phyloP scores from a whole-genome alignment of 1,140 invertebrate genomes.

The Aphelenchoides avenae region DNA sequence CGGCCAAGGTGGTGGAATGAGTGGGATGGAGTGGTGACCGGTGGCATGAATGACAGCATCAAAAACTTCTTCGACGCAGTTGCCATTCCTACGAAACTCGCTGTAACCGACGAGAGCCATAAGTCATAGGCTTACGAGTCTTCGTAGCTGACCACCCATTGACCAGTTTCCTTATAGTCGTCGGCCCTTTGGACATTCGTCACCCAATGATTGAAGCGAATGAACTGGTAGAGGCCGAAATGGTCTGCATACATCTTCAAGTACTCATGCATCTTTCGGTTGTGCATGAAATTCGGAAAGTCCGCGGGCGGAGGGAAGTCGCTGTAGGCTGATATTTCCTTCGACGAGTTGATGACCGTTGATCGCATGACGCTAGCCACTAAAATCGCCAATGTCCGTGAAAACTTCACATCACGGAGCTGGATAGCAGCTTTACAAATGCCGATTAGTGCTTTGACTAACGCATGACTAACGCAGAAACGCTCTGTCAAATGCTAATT shows the following conservation, averaged over 20 bases:
- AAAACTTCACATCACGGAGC: conserved; percentile 13
- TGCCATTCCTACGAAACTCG: background rate
- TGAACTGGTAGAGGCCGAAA: conserved; percentile 57
- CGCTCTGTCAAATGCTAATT: too few species aligned
- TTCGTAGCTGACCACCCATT: conserved; percentile 50
- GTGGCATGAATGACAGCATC: conserved; percentile 58
- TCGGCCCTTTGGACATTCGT: conserved; percentile 21
- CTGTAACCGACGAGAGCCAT: too few species aligned
- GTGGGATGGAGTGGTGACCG: conserved; percentile 59
- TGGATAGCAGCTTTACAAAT: too few species aligned
- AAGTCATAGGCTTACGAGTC: conserved; percentile 3
- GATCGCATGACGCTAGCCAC: conserved; percentile 60
- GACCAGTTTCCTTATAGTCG: conserved; percentile 39
- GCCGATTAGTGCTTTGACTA: too few species aligned
- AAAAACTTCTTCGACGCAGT: conserved; percentile 52
- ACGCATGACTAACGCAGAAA: too few species aligned
- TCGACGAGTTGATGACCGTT: conserved; percentile 63
- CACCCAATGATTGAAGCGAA: conserved; percentile 57
- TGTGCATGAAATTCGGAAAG: conserved; percentile 62
- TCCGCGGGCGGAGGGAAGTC: conserved; percentile 63
- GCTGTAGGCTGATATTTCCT: conserved; percentile 58
- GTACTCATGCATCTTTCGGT: conserved; percentile 60
- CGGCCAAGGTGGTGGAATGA: conserved; percentile 44
- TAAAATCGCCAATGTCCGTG: conserved; percentile 47
- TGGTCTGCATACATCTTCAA: conserved; percentile 60